Base-by-base conservation (phyloP, 2,888 invertebrate genomes). In the Eristalis arbustorum region DNA sequence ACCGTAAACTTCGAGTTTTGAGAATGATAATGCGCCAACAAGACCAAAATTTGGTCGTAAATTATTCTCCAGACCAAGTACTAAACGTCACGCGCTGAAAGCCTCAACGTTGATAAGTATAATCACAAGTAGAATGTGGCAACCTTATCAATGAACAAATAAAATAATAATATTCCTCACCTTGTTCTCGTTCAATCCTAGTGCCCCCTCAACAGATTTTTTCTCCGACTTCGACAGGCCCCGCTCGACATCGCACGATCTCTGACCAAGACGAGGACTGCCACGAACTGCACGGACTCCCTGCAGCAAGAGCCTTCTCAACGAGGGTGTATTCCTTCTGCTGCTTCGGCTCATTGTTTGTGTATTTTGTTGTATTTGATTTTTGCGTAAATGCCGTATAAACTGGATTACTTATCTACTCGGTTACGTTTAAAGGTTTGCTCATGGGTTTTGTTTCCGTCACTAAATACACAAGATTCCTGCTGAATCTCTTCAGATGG, bases 171-270 rank as follows among this genome's bases (percentile, higher is more conserved):
- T 37, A 31, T 49, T 56, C 18, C 67, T 87, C 49, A 88, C 88
- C 87, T 88, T 88, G 49, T 77, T 88, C 49, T 84, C 88, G 75
- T 64, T 87, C 72, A 81, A 79, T 84, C 88, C 88, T 59, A 88
- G 80, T 82, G 82, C 84, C 71, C 88, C 77, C 64, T 87, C 88
- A 64, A 76, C 69, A 37, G 82, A 74, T 82, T 88, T 88, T 62
- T 84, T 88, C 49, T 88, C 89, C 61, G 84, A 84, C 23, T 87
- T 88, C 2, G 82, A 84, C 42, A 82, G 74, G 25, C 89, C 90
- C 64, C 88, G 89, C 79, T 90, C 90, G 23, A 89, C 89, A 88
- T 90, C 90, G 85, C 90, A 90, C 69, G 89, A 81, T 79, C 90
- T 79, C 80, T 89, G 89, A 11, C 89, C 89, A 11, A 89, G 81